phyloP scores from a whole-genome alignment of 2,888 invertebrate genomes.

The Agrypnus murinus region DNA sequence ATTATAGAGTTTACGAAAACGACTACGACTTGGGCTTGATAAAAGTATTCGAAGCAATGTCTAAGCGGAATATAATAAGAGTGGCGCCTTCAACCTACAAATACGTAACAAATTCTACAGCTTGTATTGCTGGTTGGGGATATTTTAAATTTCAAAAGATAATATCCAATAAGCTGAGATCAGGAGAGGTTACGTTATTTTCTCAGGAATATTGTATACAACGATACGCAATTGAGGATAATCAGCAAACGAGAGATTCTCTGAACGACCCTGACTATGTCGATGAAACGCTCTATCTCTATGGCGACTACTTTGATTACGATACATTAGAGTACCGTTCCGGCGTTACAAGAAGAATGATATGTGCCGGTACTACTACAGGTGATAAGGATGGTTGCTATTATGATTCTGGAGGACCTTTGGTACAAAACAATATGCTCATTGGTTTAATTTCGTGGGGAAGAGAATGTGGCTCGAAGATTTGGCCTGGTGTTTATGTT shows the following conservation, averaged over 20 bases:
- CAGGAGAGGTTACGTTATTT: not conserved
- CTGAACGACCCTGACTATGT: not conserved
- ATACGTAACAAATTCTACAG: not conserved
- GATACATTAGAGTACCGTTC: not conserved
- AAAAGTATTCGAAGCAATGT: not conserved
- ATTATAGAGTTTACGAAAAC: not conserved
- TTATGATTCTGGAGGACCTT: conserved; percentile 2
- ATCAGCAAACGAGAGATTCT: not conserved
- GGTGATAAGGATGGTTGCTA: not conserved
- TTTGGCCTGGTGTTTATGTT: not conserved
- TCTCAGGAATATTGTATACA: not conserved
- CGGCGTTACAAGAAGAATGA: not conserved
- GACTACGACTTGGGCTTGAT: conserved; percentile 12
- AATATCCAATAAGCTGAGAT: not conserved
- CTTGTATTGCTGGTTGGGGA: not conserved
- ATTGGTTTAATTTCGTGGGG: conserved; percentile 9
- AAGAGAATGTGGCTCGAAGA: not conserved
- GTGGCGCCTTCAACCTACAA: not conserved
- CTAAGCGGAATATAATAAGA: not conserved
- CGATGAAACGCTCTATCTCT: not conserved
- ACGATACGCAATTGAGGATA: not conserved
- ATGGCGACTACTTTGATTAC: not conserved
- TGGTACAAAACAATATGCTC: not conserved
- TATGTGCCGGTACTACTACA: not conserved
- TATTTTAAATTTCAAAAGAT: not conserved